These are phyloP conservation scores for Pavo muticus DNA, from an alignment of 2,113 vertebrate genomes.

Conservation along the genomic window DNA sequence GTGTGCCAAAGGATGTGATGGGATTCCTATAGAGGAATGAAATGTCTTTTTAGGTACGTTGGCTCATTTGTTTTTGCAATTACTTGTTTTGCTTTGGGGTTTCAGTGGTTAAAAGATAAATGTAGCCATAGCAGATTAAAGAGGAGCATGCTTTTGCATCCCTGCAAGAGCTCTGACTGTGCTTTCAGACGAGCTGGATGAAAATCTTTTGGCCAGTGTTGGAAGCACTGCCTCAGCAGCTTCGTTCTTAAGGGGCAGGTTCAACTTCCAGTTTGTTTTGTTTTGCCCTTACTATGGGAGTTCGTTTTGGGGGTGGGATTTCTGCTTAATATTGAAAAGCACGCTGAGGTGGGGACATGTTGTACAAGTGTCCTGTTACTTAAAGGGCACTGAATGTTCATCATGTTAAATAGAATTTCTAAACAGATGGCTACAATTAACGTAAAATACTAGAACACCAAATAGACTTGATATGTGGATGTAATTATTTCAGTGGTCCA, in stretches of 20 bases:
- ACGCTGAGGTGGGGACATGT: constrained; percentile 38
- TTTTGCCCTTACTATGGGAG: background rate
- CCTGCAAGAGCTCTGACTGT: background rate
- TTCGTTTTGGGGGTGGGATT: background rate
- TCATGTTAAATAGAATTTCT: constrained; percentile 55
- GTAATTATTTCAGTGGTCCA: constrained; percentile 49
- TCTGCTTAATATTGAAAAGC: constrained; percentile 20
- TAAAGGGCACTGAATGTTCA: constrained; percentile 48
- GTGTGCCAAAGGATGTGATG: background rate
- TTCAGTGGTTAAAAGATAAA: background rate
- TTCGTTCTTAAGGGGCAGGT: background rate
- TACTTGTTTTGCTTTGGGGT: background rate
- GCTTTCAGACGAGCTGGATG: background rate
- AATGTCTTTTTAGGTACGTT: background rate
- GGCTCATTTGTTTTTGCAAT: background rate
- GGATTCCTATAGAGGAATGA: background rate
- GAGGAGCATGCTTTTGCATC: background rate
- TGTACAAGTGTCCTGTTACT: constrained; percentile 55
- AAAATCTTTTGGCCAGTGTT: constrained; percentile 4
- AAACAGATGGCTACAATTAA: constrained; percentile 68
- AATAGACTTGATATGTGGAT: no score
- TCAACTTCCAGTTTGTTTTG: background rate
- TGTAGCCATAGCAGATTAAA: background rate
- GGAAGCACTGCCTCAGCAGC: constrained; percentile 6
- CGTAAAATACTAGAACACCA: constrained; percentile 24